Evolutionary conservation across 1,140 invertebrate species (phyloP).

Genomic region (Dreissena rostriformis): DNA sequence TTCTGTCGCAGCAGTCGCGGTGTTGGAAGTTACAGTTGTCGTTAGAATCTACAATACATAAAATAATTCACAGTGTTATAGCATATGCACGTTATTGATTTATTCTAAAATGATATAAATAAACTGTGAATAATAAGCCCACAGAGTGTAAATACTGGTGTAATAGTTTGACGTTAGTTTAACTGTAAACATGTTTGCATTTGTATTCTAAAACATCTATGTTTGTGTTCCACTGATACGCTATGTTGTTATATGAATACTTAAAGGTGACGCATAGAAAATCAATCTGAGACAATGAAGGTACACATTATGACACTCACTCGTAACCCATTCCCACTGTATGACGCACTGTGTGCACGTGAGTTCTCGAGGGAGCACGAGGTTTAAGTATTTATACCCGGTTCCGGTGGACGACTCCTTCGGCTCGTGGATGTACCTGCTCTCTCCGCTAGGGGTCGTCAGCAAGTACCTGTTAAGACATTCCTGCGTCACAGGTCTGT

Average conservation of each 20-base stretch:
- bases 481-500: slow-evolving; percentile 52
- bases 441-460: slow-evolving; percentile 19
- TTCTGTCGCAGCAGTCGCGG: slow-evolving; percentile 29
- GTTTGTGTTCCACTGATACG: background rate
- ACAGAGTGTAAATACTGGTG: background rate
- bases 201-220: background rate
- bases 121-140: background rate
- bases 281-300: background rate
- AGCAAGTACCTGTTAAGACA: slow-evolving; percentile 64
- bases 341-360: slow-evolving; percentile 94
- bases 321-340: slow-evolving; percentile 92
- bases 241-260: background rate
- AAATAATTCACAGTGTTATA: too few relatives aligned
- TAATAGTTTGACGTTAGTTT: background rate
- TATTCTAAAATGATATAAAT: slow-evolving; percentile 1
- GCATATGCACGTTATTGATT: too few relatives aligned
- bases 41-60: background rate
- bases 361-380: slow-evolving; percentile 87
- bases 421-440: background rate
- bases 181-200: background rate
- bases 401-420: background rate
- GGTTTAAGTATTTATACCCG: background rate
- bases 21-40: slow-evolving; percentile 33
- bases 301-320: slow-evolving; percentile 1
- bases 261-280: too few relatives aligned